Evolutionary conservation across 23 tunicate genomes (phyloP), one percentile per base, ranked within the genome.

Genomic region (Oikopleura vanhoeffeni): DNA sequence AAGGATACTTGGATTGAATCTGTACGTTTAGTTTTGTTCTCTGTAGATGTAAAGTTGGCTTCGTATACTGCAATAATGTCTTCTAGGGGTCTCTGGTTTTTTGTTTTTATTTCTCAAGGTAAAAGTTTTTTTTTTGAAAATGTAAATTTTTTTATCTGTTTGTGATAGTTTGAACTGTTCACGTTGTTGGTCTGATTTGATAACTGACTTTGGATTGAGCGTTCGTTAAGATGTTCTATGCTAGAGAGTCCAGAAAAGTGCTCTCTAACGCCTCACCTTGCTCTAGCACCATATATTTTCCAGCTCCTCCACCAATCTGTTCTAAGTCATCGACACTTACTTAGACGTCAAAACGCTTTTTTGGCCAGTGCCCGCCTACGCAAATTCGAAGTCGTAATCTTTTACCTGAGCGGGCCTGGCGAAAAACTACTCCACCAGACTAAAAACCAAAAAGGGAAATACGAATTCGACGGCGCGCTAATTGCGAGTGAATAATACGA

Each of bases 251-350:
- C 24, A 49, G 13, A n/a, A n/a, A n/a, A n/a, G n/a, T n/a, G n/a
- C n/a, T n/a, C n/a, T n/a, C n/a, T n/a, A n/a, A n/a, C n/a, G n/a
- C n/a, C n/a, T n/a, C n/a, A n/a, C n/a, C n/a, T 49, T 49, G 64
- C 64, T 49, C 64, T 49, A 13, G 64, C 24, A 8, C 24, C 64
- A 24, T 49, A 8, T 49, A 13, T 49, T 49, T 49, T 71, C 79
- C 79, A 71, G 79, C 79, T 71, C 79, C 79, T 71, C 79, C 64
- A 49, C 64, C 27, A 71, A 71, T 71, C 79, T 71, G 79, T 71
- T 71, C 79, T 71, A 71, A 71, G 79, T 71, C 79, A 71, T 71
- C 79, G 38, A 30, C 79, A 71, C 79, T 71, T 71, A 71, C 79
- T 71, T 71, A 71, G 79, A 71, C 79, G 64, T 49, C 64, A 49